Evolutionary conservation across 2,797 vertebrate species (phyloP), one percentile per base, ranked within the genome.

Genomic region (Sphenopsis melanotis): DNA sequence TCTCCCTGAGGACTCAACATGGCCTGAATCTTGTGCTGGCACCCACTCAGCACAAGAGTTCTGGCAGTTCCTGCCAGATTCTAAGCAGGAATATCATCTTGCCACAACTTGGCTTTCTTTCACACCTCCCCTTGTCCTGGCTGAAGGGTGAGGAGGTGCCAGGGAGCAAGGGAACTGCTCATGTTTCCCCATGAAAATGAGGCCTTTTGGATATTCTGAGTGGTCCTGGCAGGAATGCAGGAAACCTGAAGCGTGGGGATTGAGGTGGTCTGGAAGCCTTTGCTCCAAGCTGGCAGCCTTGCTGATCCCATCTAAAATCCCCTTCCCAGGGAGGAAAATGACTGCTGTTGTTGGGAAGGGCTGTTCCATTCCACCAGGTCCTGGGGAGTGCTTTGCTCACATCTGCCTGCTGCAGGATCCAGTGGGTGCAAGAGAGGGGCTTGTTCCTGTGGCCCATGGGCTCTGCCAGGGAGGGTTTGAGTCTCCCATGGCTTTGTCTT

Each of bases 1-100:
- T 96, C 95, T 93, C 59, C 65, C 57, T 36, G 47, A 87, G 81
- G 77, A 83, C 46, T 59, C 66, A 71, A 37, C 74, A 57, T 3
- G 19, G 55, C 68, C 47, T 44, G 65, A 32, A 61, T 60, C 78
- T 50, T 56, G 26, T 30, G 39, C 70, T 95, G 92, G 92, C 93
- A 69, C 19, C 14, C 9, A 10, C 56, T 60, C 63, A 61, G 53
- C 27, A 52, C 18, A 3, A 30, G 59, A 61, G 59, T 21, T 41
- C 37, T 61, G 59, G 59, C 64, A 1, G 0, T 52, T 74, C 61
- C 77, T 84, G 79, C 74, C 68, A 52, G 68, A 39, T 79, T 70
- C 68, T 64, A 37, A 47, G 68, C n/a, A 85, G 57, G 7, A 88
- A 60, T 44, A 30, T 49, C 50, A 39, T 44, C 75, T 72, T 91